Conservation (phyloP, 2,797 vertebrate genomes). For the Sebastes diploproa region DNA sequence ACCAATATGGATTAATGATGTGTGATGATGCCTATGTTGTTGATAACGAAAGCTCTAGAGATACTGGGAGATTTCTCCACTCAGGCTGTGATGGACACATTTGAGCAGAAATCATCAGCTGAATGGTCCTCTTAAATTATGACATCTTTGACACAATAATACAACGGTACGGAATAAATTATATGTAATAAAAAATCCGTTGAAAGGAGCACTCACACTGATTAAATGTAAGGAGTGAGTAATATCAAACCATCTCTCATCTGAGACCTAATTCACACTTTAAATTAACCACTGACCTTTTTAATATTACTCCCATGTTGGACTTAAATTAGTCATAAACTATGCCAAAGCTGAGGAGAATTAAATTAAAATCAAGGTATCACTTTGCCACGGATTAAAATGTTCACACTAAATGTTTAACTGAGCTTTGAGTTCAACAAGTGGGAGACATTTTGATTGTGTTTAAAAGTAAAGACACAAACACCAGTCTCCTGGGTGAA, state of each 20-base stretch:
- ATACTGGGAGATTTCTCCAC: too few species aligned
- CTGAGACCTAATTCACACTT: neutral
- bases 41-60: too few species aligned
- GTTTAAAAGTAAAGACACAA: neutral
- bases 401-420: neutral
- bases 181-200: neutral
- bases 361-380: neutral
- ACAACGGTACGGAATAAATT: neutral
- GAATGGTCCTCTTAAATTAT: neutral
- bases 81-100: neutral
- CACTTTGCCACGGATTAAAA: neutral
- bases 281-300: neutral
- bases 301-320: neutral
- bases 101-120: neutral
- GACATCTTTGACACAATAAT: neutral
- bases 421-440: neutral
- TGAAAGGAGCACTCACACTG: neutral
- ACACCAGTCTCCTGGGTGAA: too few species aligned
- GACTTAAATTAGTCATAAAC: neutral
- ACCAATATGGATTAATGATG: too few species aligned
- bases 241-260: neutral
- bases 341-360: neutral
- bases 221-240: neutral
- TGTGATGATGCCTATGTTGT: too few species aligned
- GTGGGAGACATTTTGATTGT: neutral